Base-by-base conservation (phyloP, 2,113 vertebrate species). In the Machaerirhynchus nigripectus region DNA sequence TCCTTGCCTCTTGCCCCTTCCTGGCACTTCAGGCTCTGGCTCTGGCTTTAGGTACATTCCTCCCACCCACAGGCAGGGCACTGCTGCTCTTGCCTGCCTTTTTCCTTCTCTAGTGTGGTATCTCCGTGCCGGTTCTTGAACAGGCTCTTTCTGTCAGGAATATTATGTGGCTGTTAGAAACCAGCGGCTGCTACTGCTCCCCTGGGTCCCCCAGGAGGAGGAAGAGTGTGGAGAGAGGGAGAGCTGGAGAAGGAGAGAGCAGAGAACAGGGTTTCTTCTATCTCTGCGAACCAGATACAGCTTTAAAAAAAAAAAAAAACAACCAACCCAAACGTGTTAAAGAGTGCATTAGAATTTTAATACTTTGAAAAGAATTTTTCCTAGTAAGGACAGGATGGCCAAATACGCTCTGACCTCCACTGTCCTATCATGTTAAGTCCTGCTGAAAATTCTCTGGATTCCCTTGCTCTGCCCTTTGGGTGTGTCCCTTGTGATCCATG, bases 161-260 rank as follows among this genome's bases (percentile, higher is more conserved):
- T 93, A 63, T 74, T 33, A n/a, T 44, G 76, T 90, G 83, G 68
- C 71, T 90, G 68, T 83, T 93, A 31, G 16, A 74, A 93, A 44
- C 57, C 82, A 65, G 90, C 0, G 14, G 44, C 91, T 89, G 68
- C 88, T 86, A 12, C 94, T 82, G 87, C 74, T 96, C 84, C 81
- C 12, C 0, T 7, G 76, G 64, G 93, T 76, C 67, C 31, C 52
- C 13, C 27, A 35, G 73, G 53, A 95, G 81, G 37, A 82, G 59
- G 70, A 96, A 79, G 91, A 94, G 84, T 87, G 53, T 76, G 87
- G 63, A 77, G 60, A 88, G 79, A 78, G 60, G n/a, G 53, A 91
- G 79, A 87, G 30, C 78, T 91, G 60, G 55, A 68, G 59, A 59
- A 73, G 61, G 35, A 76, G 63, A 59, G 23, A 30, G 46, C 26